Evolutionary conservation across 2,113 vertebrate genomes (phyloP), one percentile per base, ranked within the genome.

Genomic region (Bos javanicus): DNA sequence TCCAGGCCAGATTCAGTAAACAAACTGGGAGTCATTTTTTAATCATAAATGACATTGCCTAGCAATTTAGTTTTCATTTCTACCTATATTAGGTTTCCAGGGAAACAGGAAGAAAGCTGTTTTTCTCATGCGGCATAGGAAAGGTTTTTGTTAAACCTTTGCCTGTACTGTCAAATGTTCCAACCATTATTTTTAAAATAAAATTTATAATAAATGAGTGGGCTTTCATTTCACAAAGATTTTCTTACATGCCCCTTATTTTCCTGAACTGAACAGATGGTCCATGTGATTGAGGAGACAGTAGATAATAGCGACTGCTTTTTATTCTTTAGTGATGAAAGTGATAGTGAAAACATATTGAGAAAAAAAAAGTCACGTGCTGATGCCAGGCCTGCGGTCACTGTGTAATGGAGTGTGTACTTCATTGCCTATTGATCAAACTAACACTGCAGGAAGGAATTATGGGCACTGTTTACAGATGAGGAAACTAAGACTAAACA

Each of bases 61-160:
- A 91, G 82, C 48, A 92, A 87, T 93, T 95, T 90, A 46, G 16
- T 80, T 96, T 95, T 83, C 7, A 80, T 91, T 96, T 90, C 88
- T 86, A 86, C 36, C 30, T 97, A 56, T 54, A 56, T 43, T 86
- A 83, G 7, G 39, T 96, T 97, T 93, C 82, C 91, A 96, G 7
- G 76, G 93, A 5, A 97, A 94, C 59, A 74, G 17, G 21, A 78
- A 48, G 39, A 57, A 96, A 97, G 21, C 54, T 96, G 4, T 67
- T 76, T 87, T 88, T 88, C 8, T 82, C 36, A 48, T 87, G 21
- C 21, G 84, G 25, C 33, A 92, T 3, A 13, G 39, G 57, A 82
- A 82, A 82, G 9, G 21, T 46, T 48, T 76, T 88, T 93, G 23
- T 93, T 91, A 71, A 80, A 9, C 21, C 7, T 91, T 89, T 85